Base-by-base conservation (phyloP, 2,888 invertebrate genomes). In the Acheta domesticus region DNA sequence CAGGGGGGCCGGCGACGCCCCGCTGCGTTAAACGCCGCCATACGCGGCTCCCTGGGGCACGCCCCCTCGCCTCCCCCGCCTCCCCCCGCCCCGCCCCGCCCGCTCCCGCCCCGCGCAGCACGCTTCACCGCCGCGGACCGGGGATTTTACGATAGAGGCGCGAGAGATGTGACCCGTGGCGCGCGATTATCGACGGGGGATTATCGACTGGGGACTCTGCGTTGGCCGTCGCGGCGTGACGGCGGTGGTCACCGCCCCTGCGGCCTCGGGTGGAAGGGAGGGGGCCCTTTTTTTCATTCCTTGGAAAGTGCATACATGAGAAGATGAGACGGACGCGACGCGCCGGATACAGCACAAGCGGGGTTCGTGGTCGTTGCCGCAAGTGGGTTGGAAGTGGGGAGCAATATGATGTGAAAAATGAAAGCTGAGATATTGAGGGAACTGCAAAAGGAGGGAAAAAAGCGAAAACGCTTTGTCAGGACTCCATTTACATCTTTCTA, bases 21-120 rank as follows among this genome's bases (percentile, higher is more conserved):
- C 62, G 62, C 62, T 19, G 62, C 62, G 62, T 62, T 62, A 62
- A 62, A 62, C 62, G 62, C 62, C n/a, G 62, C 62, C 62, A 62
- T 62, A n/a, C n/a, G 62, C n/a, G 62, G n/a, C 62, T 62, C 62
- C n/a, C 62, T n/a, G n/a, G 62, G 62, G 62, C 3, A 62, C 62
- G n/a, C 62, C 62, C 62, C 62, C 14, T 62, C 62, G 16, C 1
- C n/a, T 62, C 62, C 62, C 62, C 62, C 62, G 12, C 62, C 16
- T 4, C 11, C 0, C n/a, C 19, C 50, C 12, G 2, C 50, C 14
- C 50, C 12, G 19, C 50, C n/a, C n/a, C n/a, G n/a, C n/a, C n/a
- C n/a, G n/a, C n/a, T n/a, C n/a, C n/a, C n/a, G n/a, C n/a, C n/a
- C n/a, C n/a, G n/a, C n/a, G n/a, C n/a, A n/a, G 62, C 62, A 62